Evolutionary conservation across 1,140 invertebrate species (phyloP), one percentile per base, ranked within the genome.

Genomic region (Drosophila arawakana): DNA sequence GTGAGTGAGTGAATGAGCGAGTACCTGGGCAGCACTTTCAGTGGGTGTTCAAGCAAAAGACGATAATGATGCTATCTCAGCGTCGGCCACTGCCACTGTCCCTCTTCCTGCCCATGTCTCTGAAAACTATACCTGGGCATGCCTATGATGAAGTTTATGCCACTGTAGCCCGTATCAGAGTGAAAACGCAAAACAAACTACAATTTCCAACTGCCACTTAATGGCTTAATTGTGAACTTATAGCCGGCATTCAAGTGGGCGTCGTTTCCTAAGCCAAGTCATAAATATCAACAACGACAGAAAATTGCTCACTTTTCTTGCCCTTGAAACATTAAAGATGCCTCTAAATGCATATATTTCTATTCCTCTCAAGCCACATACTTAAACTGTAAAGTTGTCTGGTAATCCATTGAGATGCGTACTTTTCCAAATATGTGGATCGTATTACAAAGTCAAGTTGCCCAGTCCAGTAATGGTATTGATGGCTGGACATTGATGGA

Each of bases 181-280:
- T 76, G 79, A 79, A 86, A 82, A 67, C 60, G 66, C 61, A 68
- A 88, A 79, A 58, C 75, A 70, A 85, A 88, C 83, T 82, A 80
- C 65, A 88, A 55, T 62, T 57, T 58, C 50, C 65, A 63, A 88
- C 79, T 79, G 76, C 76, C 72, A 79, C 76, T 85, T 88, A 88
- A 88, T 82, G 78, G 68, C 83, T 86, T 85, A 55, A 86, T 88
- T 85, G 81, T 76, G 25, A 76, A 55, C 68, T 44, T 68, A 15
- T 43, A 62, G 21, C 59, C 39, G 54, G 39, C 50, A 46, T 25
- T 60, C 68, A 74, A 68, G 73, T 74, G 81, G 81, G 77, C 73
- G 77, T 78, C 44, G 44, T 46, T 68, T 58, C 46, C 52, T 67
- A 68, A 41, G 60, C 69, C 55, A 39, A 41, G 72, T 46, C 66